phyloP scores from a whole-genome alignment of 1,140 invertebrate species.

The Drosophila navojoa region DNA sequence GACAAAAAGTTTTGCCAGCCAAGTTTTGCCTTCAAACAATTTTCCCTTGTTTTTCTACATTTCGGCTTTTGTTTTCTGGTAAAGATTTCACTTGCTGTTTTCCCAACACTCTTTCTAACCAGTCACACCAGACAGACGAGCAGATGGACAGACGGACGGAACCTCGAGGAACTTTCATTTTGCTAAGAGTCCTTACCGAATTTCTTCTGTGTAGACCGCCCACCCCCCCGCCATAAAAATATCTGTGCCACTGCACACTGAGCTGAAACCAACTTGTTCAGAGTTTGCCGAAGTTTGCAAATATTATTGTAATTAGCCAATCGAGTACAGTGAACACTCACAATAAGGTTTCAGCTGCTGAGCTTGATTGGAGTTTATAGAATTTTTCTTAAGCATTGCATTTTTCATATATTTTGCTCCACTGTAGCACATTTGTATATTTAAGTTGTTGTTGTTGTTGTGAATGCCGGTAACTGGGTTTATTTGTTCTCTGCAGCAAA shows the following conservation, averaged over 20 bases:
- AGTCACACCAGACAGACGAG: not conserved
- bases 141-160: slow-evolving; percentile 11
- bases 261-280: not conserved
- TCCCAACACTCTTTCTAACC: slow-evolving; percentile 14
- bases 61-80: slow-evolving; percentile 81
- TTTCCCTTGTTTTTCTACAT: slow-evolving; percentile 76
- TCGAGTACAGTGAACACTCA: not conserved
- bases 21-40: slow-evolving; percentile 75
- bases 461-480: slow-evolving; percentile 50
- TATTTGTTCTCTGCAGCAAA: slow-evolving; percentile 65
- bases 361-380: not conserved
- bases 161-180: slow-evolving; percentile 46
- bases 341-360: not conserved
- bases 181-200: slow-evolving; percentile 55
- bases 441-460: slow-evolving; percentile 15
- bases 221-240: not conserved
- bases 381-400: not conserved
- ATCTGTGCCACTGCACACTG: slow-evolving; percentile 26
- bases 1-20: slow-evolving; percentile 63
- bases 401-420: not conserved
- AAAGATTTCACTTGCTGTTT: slow-evolving; percentile 73
- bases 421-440: slow-evolving; percentile 36
- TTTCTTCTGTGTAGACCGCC: slow-evolving; percentile 62
- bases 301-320: not conserved
- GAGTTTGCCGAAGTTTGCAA: not conserved